Percentiles rank a stretch among this genome's conserved stretches.
phyloP scores from a whole-genome alignment of 2,797 vertebrate genomes.

The Scolopax bukidnonensis region DNA sequence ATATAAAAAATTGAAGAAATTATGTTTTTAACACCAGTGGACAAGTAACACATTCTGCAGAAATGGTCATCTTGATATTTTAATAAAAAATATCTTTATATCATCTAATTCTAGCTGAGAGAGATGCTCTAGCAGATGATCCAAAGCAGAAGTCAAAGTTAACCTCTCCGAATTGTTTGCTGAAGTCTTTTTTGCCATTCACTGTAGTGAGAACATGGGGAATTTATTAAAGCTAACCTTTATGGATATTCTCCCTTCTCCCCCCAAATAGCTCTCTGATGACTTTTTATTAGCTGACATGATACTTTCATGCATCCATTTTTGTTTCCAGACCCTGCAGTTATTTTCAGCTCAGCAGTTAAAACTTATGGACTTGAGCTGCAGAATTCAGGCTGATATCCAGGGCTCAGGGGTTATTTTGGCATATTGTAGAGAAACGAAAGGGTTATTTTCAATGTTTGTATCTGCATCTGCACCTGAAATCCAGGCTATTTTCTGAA shows the following conservation, averaged over 20 bases:
- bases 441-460: not conserved
- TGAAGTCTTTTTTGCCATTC: not conserved
- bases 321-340: not conserved
- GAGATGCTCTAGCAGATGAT: not conserved
- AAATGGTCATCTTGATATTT: not conserved
- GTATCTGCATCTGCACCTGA: not conserved
- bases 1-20: not conserved
- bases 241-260: not conserved
- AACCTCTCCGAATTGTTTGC: not conserved
- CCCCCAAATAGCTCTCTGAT: not conserved
- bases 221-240: not conserved
- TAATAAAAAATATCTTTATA: not conserved
- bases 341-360: not conserved
- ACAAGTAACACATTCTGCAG: not conserved
- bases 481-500: not conserved
- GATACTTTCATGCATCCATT: not conserved
- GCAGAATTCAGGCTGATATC: not conserved
- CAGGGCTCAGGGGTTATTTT: not conserved
- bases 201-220: not conserved
- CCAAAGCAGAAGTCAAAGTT: not conserved
- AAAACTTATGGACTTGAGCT: not conserved
- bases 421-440: not conserved
- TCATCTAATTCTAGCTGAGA: not conserved
- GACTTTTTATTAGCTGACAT: not conserved
- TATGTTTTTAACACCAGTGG: not conserved